These are phyloP conservation scores for Diplolepis rosae DNA, from an alignment of 2,888 invertebrate genomes.

Conservation along the genomic window DNA sequence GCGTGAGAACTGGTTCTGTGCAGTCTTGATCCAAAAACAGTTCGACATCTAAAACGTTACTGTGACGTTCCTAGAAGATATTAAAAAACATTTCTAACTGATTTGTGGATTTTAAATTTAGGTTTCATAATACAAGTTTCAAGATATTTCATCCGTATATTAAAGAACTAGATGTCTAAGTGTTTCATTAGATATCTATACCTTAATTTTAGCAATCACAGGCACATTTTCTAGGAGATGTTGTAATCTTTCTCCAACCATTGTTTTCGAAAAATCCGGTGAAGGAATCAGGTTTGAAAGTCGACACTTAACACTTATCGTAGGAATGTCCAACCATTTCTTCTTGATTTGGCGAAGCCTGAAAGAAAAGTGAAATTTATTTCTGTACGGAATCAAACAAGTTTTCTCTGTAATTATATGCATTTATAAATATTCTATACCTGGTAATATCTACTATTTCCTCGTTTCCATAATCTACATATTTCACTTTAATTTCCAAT, in stretches of 20 bases:
- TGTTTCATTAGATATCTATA: conserved; percentile 33
- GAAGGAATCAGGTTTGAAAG: conserved; percentile 46
- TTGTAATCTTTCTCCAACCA: neutral
- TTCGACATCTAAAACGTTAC: conserved; percentile 44
- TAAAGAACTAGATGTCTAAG: neutral
- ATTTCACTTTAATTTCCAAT: conserved; percentile 77
- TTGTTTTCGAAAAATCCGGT: neutral
- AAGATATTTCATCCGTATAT: no score
- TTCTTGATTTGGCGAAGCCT: conserved; percentile 51
- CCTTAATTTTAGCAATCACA: conserved; percentile 50
- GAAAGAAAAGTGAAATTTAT: conserved; percentile 17
- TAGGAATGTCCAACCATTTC: conserved; percentile 57
- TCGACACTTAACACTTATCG: conserved; percentile 54
- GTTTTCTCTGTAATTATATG: neutral
- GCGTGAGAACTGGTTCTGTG: conserved; percentile 48
- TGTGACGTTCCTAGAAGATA: neutral
- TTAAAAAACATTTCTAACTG: neutral
- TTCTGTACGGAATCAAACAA: neutral
- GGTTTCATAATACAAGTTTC: neutral
- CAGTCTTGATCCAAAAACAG: conserved; percentile 53
- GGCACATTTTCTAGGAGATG: neutral
- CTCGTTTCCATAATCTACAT: conserved; percentile 85
- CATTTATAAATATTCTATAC: conserved; percentile 41
- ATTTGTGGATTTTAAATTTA: neutral
- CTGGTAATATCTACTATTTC: conserved; percentile 67